Evolutionary conservation across 2,113 vertebrate genomes (phyloP), one percentile per base, ranked within the genome.

Genomic region (Ariopsis seemanni): DNA sequence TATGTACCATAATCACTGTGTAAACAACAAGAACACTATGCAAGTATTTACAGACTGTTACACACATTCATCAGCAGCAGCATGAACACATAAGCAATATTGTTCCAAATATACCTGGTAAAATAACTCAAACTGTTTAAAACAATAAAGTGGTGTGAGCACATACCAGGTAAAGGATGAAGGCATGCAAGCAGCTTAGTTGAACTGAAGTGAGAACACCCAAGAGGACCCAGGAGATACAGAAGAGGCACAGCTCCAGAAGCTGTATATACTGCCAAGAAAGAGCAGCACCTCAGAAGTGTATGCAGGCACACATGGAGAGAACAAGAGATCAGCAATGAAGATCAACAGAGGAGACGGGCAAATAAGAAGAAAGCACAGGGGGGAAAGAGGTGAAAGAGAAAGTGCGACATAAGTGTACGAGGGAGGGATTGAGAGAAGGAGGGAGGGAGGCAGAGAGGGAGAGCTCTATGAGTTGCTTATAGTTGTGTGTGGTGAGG

Each of bases 131-230:
- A 62, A 42, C 30, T 65, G 27, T 74, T n/a, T 12, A 83, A 65
- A 25, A 22, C 20, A 71, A 17, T 57, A 74, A 57, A 10, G 25
- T 83, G 52, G 48, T 78, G 75, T n/a, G 20, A 25, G 52, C 14
- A 86, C 96, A 95, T 97, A 99, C 98, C 98, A 97, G 94, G 92
- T 97, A 97, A 81, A 98, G 96, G 84, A 98, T 95, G 91, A 97
- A 97, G 89, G 96, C 96, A 92, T 97, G 97, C 88, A 97, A 94
- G 69, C 96, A 97, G 93, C 96, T 96, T 87, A 97, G 97, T 72
- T 96, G 97, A 90, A 97, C 96, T 62, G 96, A 97, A 88, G 96
- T 97, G 72, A 97, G 94, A 92, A 97, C 96, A 90, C 96, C 97
- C 92, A 97, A 88, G 93, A 96, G 96, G 91, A 97, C 93, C 96